phyloP scores from a whole-genome alignment of 2,113 vertebrate species.

The Solenodon paradoxus region DNA sequence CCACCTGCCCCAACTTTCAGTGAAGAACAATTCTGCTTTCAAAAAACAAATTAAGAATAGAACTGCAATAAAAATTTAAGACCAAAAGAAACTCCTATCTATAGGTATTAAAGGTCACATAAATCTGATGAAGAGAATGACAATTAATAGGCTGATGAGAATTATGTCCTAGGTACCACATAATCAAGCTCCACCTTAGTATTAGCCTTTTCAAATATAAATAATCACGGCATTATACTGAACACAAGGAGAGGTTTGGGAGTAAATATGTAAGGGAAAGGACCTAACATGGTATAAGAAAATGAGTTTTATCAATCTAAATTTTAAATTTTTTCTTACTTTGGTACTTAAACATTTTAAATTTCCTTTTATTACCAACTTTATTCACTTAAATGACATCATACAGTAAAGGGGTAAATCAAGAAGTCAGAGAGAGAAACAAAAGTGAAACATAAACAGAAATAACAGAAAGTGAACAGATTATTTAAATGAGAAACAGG shows the following conservation, averaged over 20 bases:
- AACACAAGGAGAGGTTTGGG: neutral
- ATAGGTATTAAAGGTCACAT: neutral
- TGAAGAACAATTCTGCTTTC: slow-evolving; percentile 51
- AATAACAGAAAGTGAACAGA: neutral
- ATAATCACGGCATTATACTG: neutral
- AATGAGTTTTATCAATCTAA: slow-evolving; percentile 12
- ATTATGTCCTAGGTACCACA: neutral
- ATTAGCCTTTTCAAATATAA: slow-evolving; percentile 24
- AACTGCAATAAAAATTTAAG: neutral
- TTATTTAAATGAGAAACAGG: slow-evolving; percentile 6
- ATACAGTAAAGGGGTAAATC: neutral
- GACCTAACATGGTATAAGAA: neutral
- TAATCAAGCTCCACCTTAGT: slow-evolving; percentile 3
- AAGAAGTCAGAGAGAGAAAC: neutral
- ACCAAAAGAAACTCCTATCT: neutral
- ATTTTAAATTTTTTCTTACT: slow-evolving; percentile 4
- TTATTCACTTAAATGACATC: slow-evolving; percentile 33
- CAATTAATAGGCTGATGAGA: neutral
- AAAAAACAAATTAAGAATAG: slow-evolving; percentile 43
- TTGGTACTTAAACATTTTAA: neutral
- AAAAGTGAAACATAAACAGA: neutral
- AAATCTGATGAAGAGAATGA: neutral
- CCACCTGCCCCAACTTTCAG: slow-evolving; percentile 29
- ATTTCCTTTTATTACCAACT: slow-evolving; percentile 4
- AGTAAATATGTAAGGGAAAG: neutral